phyloP scores from a whole-genome alignment of 2,113 vertebrate species.

The Psilopsiagon aurifrons region DNA sequence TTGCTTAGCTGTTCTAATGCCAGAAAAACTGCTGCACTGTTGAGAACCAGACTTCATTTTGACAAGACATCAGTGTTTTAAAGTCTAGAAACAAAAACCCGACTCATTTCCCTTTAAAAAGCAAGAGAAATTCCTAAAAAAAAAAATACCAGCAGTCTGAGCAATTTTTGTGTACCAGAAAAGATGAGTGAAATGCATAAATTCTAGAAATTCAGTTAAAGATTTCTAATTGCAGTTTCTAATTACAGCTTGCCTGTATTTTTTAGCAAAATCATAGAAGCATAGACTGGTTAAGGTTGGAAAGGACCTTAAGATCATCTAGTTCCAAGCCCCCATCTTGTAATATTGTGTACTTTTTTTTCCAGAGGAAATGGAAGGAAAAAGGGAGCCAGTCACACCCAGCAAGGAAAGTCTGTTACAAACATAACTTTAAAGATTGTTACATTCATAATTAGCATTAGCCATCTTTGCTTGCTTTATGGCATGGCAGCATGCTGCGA shows the following conservation, averaged over 20 bases:
- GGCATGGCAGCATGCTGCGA: fast-evolving
- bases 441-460: neutral
- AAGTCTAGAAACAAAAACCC: neutral
- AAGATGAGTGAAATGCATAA: too few relatives aligned
- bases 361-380: neutral
- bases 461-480: neutral
- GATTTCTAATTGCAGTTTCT: neutral
- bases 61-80: neutral
- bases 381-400: neutral
- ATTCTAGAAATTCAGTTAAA: neutral
- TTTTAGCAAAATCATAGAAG: neutral
- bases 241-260: neutral
- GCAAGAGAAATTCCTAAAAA: neutral
- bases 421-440: neutral
- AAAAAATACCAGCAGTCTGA: neutral
- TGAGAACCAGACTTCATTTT: neutral
- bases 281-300: neutral
- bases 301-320: neutral
- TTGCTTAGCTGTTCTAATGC: neutral
- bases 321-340: neutral
- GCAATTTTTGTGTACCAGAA: neutral
- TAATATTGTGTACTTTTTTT: neutral
- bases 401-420: neutral
- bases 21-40: neutral
- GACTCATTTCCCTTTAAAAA: neutral